A percentile compares a stretch with the other conserved stretches of the same genome.
phyloP scores from a whole-genome alignment of 2,113 vertebrate genomes.

The Tonatia bakeri region DNA sequence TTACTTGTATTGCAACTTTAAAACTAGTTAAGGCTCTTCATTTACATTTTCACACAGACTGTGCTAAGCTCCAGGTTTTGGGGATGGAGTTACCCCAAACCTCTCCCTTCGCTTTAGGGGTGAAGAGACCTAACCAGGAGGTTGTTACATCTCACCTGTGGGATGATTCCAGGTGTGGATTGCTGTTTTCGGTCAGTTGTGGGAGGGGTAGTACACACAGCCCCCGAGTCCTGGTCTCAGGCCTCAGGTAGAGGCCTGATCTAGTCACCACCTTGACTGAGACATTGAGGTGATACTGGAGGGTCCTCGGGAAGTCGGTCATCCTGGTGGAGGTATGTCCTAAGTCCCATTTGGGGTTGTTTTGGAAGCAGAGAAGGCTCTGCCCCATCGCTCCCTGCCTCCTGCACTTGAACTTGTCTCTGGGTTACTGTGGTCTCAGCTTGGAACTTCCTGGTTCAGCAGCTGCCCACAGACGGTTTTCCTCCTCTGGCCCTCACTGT shows the following conservation, averaged over 20 bases:
- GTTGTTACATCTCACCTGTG: not conserved
- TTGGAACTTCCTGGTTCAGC: not conserved
- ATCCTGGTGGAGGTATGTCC: not conserved
- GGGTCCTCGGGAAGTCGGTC: not conserved
- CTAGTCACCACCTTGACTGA: not conserved
- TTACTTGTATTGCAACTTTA: not conserved
- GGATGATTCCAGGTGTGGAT: not conserved
- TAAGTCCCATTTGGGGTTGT: not conserved
- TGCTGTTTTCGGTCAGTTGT: not conserved
- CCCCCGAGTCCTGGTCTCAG: not conserved
- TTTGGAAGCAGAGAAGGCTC: not conserved
- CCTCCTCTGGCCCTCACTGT: not conserved
- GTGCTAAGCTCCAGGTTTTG: not conserved
- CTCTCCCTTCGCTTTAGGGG: not conserved
- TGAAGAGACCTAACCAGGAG: not conserved
- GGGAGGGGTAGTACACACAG: rapidly evolving
- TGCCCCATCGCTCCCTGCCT: not conserved
- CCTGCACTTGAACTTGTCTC: not conserved
- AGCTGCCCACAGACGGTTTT: not conserved
- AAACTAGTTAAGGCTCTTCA: conserved; percentile 10
- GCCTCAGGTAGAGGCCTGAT: not conserved
- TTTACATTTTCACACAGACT: conserved; percentile 45
- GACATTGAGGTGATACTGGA: not conserved
- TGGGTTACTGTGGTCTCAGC: not conserved
- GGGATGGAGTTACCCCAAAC: not conserved